Evolutionary conservation across 2,797 vertebrate genomes (phyloP), one percentile per base, ranked within the genome.

Genomic region (Bucorvus abyssinicus): DNA sequence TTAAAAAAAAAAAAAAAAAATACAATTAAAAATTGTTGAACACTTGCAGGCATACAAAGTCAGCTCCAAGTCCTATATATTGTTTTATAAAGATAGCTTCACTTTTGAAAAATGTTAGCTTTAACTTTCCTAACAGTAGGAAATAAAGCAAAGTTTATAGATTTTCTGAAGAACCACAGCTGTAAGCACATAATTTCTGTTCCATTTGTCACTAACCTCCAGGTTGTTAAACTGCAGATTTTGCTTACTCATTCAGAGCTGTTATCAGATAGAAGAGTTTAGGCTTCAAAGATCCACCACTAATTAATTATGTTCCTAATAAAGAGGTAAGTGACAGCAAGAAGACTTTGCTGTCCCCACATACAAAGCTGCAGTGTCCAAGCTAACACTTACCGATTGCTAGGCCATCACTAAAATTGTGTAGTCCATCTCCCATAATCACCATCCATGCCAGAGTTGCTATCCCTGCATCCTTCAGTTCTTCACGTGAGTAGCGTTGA

Each of bases 381-480:
- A 30, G 29, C 38, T 3, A 34, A 42, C 49, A 80, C 97, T 95
- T 97, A 98, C 98, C 98, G 64, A 99, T 99, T 3, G 99, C 99
- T 17, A 99, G 98, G 64, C 99, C 99, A 57, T 99, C 99, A 14
- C 99, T 99, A 91, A 99, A 99, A 97, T 99, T 99, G 97, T 99
- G 99, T 19, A 99, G 97, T 3, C 99, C 99, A 13, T 99, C 99
- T 7, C 99, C 99, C 99, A 99, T 99, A 92, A 99, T 99, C 96
- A 99, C 99, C 99, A 99, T 99, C 99, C 99, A 99, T 4, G 99
- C 99, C 77, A 99, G 97, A 1, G 99, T 98, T 71, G 99, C 99
- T 45, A 99, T 98, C 18, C 99, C 99, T 0, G 99, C 99, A 55
- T 99, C 98, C 98, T 99, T 98, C 90, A 99, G 98, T 84, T 99